These are phyloP conservation scores for Brachionus paranguensis DNA, from an alignment of 1,140 invertebrate species.

Conservation along the genomic window DNA sequence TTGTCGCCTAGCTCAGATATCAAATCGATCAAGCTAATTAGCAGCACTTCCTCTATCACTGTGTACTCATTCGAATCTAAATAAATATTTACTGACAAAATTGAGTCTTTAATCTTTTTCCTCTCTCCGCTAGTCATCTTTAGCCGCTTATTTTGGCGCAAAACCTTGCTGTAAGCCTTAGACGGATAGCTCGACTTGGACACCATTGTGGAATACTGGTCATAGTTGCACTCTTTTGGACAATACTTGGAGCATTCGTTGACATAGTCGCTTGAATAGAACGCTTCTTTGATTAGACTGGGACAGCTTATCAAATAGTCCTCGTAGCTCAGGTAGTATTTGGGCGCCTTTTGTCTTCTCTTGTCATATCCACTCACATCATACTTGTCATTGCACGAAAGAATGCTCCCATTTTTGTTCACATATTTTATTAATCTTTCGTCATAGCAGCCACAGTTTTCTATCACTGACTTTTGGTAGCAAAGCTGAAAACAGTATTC, in stretches of 20 bases:
- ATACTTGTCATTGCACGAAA: constrained; percentile 26
- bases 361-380: neutral
- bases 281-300: constrained; percentile 4
- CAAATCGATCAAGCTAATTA: constrained; percentile 18
- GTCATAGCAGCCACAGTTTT: constrained; percentile 17
- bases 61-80: neutral
- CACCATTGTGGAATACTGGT: neutral
- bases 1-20: constrained; percentile 23
- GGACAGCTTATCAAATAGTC: constrained; percentile 27
- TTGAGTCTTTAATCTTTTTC: neutral
- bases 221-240: constrained; percentile 12
- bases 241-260: neutral
- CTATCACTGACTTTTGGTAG: neutral
- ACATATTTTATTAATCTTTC: constrained; percentile 4
- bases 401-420: neutral
- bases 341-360: neutral
- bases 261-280: constrained; percentile 21
- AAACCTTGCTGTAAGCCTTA: neutral
- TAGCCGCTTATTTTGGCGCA: neutral
- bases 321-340: constrained; percentile 1
- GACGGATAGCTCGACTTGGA: constrained; percentile 25
- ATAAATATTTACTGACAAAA: constrained; percentile 27
- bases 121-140: neutral
- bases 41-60: neutral
- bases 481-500: constrained; percentile 9